Conservation (phyloP, 1,140 invertebrate genomes). For the Galleria mellonella region DNA sequence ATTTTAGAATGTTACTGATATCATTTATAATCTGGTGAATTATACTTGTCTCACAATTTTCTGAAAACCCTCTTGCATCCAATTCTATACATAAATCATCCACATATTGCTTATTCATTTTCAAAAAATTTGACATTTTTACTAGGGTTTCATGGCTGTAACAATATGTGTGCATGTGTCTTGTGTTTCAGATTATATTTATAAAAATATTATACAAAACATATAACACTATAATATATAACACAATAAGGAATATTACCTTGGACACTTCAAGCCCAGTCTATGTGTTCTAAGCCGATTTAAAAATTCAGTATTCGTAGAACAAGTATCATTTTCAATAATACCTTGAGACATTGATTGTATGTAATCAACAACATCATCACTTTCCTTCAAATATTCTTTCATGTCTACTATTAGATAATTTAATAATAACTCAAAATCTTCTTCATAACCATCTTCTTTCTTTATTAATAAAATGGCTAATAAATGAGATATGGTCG, state of each 20-base stretch:
- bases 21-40: conserved; percentile 42
- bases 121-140: conserved; percentile 38
- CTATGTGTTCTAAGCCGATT: conserved; percentile 31
- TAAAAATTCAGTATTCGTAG: conserved; percentile 20
- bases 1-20: conserved; percentile 36
- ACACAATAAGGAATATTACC: conserved; percentile 21
- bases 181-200: too few species aligned
- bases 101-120: conserved; percentile 29
- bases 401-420: conserved; percentile 36
- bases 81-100: conserved; percentile 26
- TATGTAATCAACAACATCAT: conserved; percentile 41
- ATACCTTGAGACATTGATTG: conserved; percentile 20
- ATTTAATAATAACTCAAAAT: conserved; percentile 28
- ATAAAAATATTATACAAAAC: conserved; percentile 6
- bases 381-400: conserved; percentile 27
- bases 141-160: conserved; percentile 38
- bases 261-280: conserved; percentile 28
- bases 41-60: conserved; percentile 46
- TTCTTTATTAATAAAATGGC: conserved; percentile 40
- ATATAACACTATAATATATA: not conserved
- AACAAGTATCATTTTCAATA: conserved; percentile 1
- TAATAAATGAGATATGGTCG: conserved; percentile 30
- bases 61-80: conserved; percentile 47
- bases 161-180: too few species aligned
- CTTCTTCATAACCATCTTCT: conserved; percentile 24